A percentile compares a stretch with the other conserved stretches of the same genome.
These are phyloP conservation scores for Drosophila punjabiensis DNA, from an alignment of 1,140 invertebrate genomes.

Conservation along the genomic window DNA sequence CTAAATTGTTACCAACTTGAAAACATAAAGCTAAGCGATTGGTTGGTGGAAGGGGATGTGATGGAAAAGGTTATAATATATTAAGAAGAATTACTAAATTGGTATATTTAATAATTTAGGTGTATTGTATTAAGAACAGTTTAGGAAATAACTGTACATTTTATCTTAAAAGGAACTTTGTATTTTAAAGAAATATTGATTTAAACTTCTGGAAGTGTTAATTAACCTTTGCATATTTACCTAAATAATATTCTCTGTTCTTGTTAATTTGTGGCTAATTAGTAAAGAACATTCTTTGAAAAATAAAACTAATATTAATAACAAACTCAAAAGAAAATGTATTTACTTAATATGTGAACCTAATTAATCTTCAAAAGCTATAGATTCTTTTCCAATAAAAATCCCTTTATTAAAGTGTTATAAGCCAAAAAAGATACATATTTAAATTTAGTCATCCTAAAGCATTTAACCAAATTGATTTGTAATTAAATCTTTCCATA, in stretches of 20 bases:
- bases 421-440: no score
- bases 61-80: not conserved
- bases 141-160: not conserved
- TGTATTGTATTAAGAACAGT: not conserved
- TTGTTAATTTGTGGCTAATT: conserved; percentile 13
- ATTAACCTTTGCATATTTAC: not conserved
- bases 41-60: not conserved
- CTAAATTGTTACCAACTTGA: conserved; percentile 26
- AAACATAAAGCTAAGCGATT: conserved; percentile 24
- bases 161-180: not conserved
- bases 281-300: not conserved
- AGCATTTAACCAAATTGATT: not conserved
- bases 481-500: not conserved
- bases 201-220: not conserved
- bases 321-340: no score
- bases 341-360: no score
- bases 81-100: not conserved
- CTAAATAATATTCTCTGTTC: not conserved
- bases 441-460: not conserved
- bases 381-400: not conserved
- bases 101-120: no score
- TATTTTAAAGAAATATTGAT: not conserved
- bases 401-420: not conserved
- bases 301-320: not conserved
- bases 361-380: not conserved